Evolutionary conservation across 2,113 vertebrate genomes (phyloP).

Genomic region (Pseudorasbora parva): DNA sequence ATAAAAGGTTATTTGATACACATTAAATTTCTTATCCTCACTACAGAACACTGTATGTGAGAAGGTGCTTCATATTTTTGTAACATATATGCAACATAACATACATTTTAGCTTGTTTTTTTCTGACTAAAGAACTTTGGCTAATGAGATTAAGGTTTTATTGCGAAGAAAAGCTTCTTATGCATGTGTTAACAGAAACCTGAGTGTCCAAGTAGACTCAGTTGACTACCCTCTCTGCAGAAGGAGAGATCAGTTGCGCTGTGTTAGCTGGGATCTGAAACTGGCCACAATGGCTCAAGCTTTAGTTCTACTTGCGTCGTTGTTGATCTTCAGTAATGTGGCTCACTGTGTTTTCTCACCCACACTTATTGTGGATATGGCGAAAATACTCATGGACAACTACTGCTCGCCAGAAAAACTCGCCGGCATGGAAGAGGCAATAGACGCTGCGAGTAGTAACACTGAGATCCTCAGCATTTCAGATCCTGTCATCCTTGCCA

Average conservation of each 20-base stretch:
- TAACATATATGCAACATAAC: slow-evolving; percentile 49
- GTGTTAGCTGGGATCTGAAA: slow-evolving; percentile 22
- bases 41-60: not conserved
- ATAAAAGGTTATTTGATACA: not conserved
- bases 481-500: slow-evolving; percentile 82
- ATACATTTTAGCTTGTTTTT: slow-evolving; percentile 65
- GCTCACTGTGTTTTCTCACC: slow-evolving; percentile 77
- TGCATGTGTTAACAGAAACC: slow-evolving; percentile 70
- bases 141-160: slow-evolving; percentile 93
- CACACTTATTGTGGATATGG: slow-evolving; percentile 84
- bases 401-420: slow-evolving; percentile 94
- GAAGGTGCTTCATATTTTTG: not conserved
- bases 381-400: slow-evolving; percentile 88
- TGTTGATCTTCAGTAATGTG: slow-evolving; percentile 68
- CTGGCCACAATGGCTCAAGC: slow-evolving; percentile 67
- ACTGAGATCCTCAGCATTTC: slow-evolving; percentile 85
- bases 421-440: slow-evolving; percentile 86
- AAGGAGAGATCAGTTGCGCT: slow-evolving; percentile 58
- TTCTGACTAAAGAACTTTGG: slow-evolving; percentile 71
- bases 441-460: slow-evolving; percentile 81
- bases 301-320: slow-evolving; percentile 57
- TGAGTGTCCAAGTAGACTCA: slow-evolving; percentile 65
- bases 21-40: not conserved
- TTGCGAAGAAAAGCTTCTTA: slow-evolving; percentile 80
- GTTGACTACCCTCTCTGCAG: slow-evolving; percentile 63